Base-by-base conservation (phyloP, 2,888 invertebrate genomes). In the Andrena praecox region DNA sequence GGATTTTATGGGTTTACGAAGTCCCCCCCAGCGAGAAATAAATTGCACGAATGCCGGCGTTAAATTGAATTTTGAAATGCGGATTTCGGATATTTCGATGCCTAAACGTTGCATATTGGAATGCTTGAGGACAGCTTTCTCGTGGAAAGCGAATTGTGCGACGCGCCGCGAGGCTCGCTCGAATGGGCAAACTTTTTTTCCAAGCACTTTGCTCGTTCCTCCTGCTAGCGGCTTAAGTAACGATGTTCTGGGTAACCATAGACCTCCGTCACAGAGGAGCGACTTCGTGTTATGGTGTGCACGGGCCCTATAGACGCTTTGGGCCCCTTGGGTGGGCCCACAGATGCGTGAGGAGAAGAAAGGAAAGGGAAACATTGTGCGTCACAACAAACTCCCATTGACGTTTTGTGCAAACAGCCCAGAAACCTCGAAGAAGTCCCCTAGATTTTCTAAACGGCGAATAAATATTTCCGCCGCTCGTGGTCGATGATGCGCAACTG, bases 301-400 rank as follows among this genome's bases (percentile, higher is more conserved):
- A 33, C 72, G 50, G 48, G 70, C 54, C 56, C 27, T 63, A 52
- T 69, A 35, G 75, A 7, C 5, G 71, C 29, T 20, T n/a, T 20
- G 68, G 63, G 69, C 77, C 87, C 87, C 87, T 85, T 87, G 87
- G 87, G 88, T 88, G 87, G 87, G 83, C 87, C 85, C 72, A 80
- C 84, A 82, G 87, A 88, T 88, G 85, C 88, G 86, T 82, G 72
- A 73, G 73, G 82, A 69, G 81, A 82, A 85, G 85, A 88, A 88
- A 73, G 78, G 80, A 56, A 72, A 50, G 72, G 78, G 76, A 50
- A 73, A 78, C 82, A 80, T 82, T 85, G 85, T 86, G 76, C 74
- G 71, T 59, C 77, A 59, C 81, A 86, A 81, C 85, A 77, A 85
- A 60, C 80, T 56, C 79, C 56, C 77, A 31, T 68, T 8, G 59